Evolutionary conservation across 2,797 vertebrate genomes (phyloP), one percentile per base, ranked within the genome.

Genomic region (Gastrophryne carolinensis): DNA sequence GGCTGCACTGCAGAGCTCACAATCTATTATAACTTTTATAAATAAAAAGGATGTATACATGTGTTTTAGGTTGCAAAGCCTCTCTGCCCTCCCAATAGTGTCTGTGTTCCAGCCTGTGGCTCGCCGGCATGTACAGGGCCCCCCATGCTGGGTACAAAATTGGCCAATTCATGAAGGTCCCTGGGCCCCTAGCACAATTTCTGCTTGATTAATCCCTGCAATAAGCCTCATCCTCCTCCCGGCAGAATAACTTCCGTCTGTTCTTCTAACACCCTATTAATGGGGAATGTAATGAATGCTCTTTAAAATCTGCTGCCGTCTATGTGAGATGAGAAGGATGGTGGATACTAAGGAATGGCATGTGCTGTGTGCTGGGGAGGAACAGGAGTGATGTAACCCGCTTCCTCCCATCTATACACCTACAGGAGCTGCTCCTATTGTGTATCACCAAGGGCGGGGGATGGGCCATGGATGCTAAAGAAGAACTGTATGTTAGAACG

Each of bases 71-170:
- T 11, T 17, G 26, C n/a, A n/a, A n/a, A 3, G 37, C 17, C 17
- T 23, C 27, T 26, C 37, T 1, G n/a, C 15, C 57, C 56, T 32
- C 13, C 41, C 21, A 17, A 15, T 23, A 23, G 26, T 41, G 1
- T 39, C 23, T 5, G 5, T 54, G 21, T 29, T 62, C 44, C 57
- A 37, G 69, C 69, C 19, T 58, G 37, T 54, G 60, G 68, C 68
- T 13, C 24, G 9, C 32, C 54, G 2, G 23, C n/a, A 26, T 7
- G 7, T 52, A 11, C 29, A 44, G 10, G 34, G 11, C 10, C 49
- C 41, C 53, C 27, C 56, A 19, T 17, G 26, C 56, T 23, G 41
- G 24, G 29, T 26, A 10, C 6, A 35, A 26, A 11, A 39, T 30
- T 5, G 19, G n/a, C 12, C 35, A 44, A 57, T 70, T 70, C 47